Percentiles rank a stretch among this genome's conserved stretches.
These are phyloP conservation scores for Conomelus anceps DNA, from an alignment of 2,888 invertebrate genomes.

Conservation along the genomic window DNA sequence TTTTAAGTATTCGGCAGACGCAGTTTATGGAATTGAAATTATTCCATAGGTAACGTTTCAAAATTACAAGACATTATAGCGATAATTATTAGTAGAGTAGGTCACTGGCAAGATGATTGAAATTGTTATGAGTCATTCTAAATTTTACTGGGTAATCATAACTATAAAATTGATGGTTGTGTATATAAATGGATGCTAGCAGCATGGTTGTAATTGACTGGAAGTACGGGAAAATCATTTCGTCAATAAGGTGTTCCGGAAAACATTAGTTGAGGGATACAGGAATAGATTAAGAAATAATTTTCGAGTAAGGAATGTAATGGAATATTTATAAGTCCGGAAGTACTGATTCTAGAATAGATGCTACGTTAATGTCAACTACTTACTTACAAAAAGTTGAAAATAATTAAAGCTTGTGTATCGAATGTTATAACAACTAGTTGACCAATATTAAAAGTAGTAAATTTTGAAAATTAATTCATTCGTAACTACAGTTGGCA, in stretches of 20 bases:
- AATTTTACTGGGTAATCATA: neutral
- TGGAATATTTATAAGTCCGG: neutral
- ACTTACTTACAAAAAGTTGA: too few relatives aligned
- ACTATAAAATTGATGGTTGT: neutral
- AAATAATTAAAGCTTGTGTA: too few relatives aligned
- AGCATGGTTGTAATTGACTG: neutral
- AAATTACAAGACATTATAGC: neutral
- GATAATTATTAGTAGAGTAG: too few relatives aligned
- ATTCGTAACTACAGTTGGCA: too few relatives aligned
- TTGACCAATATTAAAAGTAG: too few relatives aligned
- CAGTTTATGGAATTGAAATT: neutral
- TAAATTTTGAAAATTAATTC: too few relatives aligned
- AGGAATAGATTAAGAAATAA: neutral
- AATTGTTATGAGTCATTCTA: neutral
- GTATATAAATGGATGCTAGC: neutral
- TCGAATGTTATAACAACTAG: too few relatives aligned
- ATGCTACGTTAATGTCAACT: too few relatives aligned
- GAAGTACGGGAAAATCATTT: neutral
- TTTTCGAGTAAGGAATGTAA: neutral
- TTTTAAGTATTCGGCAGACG: neutral
- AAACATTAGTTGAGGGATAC: neutral
- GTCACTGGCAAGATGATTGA: neutral
- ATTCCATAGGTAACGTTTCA: neutral
- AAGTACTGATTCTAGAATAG: neutral
- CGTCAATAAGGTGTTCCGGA: neutral